Base-by-base conservation (phyloP, 2,888 invertebrate genomes). In the Cosmopolites sordidus region DNA sequence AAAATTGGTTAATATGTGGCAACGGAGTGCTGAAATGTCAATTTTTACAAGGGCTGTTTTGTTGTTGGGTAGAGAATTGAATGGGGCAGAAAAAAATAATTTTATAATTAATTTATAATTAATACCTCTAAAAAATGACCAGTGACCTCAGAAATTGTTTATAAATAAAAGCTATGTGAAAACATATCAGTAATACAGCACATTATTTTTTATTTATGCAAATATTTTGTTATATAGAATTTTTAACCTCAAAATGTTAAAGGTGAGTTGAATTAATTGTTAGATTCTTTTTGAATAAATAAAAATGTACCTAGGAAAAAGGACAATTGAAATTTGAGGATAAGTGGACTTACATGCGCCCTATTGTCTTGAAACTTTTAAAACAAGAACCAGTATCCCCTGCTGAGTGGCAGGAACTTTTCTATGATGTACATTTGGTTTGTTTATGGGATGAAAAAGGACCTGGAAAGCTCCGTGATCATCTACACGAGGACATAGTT, bases 361-460 rank as follows among this genome's bases (percentile, higher is more conserved):
- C 92, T 9, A 92, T 92, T 65, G 94, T 99, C 51, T 77, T 95
- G 60, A 95, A 96, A 75, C 79, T 99, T 56, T 78, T 99, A 44
- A 86, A 92, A 69, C 97, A 98, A 75, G 92, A 98, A 75, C 81
- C 92, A 5, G 97, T 99, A 1, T 87, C 91, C 11, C 89, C 93
- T 66, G 80, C 81, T 56, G 97, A 99, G 80, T 99, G 99, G 99
- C 98, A 99, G 72, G 93, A 95, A 75, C 78, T 98, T 43, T 98
- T 98, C 76, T 95, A 92, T 76, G 86, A 91, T 51, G 94, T 99
- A 12, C 97, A 99, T 77, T 83, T 89, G 56, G 94, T 98, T 11
- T 95, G 95, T 73, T 76, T 97, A 53, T 99, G 98, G 98, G 95
- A 98, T 75, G 96, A 96, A 66, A 92, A 93, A 73, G 94, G 94